Base-by-base conservation (phyloP, 1,140 invertebrate genomes). In the Vanessa atalanta region DNA sequence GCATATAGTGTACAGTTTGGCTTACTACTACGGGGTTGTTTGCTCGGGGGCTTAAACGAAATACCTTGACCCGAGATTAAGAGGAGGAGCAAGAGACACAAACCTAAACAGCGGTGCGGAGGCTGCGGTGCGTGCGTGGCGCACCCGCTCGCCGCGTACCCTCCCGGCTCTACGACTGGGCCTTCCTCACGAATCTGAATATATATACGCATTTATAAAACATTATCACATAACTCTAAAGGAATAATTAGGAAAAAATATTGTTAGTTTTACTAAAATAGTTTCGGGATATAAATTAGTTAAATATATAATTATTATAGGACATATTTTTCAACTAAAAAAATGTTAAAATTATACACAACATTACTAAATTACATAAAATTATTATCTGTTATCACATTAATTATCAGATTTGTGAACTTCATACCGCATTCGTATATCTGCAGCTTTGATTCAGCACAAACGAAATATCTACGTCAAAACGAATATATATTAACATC, bases 81-180 rank as follows among this genome's bases (percentile, higher is more conserved):
- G 65, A 91, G 76, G 72, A 89, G 76, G 72, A 92, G 78, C 61
- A 92, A 84, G 55, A 91, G 86, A 74, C 87, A 92, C 90, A 91
- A 91, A 92, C 90, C 90, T 92, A 91, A 65, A 79, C 89, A 92
- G 63, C 76, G 84, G 69, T 84, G 86, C 3, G 86, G 81, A 9
- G 85, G 72, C 47, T 83, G 79, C 0, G 83, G 70, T 14, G 85
- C 82, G 60, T 72, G 77, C 11, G 85, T 83, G 0, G 81, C 50
- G 77, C 90, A 90, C 1, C 88, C 90, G 57, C 79, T 85, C 64
- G 73, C 77, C 6, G 81, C 72, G 75, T 77, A 83, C 37, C 81
- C 79, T 11, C 77, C 73, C 43, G 72, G 61, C 20, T 64, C 69
- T 53, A 77, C 73, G 3, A 71, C 65, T 55, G 81, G 75, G 67